A percentile compares a stretch with the other conserved stretches of the same genome.
Evolutionary conservation across 2,888 invertebrate genomes (phyloP).

Genomic region (Cordylochernes scorpioides): DNA sequence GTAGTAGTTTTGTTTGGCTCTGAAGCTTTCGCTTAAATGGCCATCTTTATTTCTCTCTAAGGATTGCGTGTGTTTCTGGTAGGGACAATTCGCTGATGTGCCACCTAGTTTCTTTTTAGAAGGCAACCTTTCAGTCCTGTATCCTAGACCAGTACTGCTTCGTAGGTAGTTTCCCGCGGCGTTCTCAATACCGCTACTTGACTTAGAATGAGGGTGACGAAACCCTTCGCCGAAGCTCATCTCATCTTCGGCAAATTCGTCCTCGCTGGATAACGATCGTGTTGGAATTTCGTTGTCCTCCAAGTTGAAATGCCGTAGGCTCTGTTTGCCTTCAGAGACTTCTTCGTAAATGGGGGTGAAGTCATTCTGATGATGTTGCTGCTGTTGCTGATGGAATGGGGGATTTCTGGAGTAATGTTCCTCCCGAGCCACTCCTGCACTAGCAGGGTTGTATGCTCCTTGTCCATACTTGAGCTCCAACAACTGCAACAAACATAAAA

Average conservation of each 20-base stretch:
- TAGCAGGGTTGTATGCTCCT: too few species aligned
- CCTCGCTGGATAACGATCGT: slow-evolving; percentile 14
- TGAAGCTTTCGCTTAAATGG: slow-evolving; percentile 11
- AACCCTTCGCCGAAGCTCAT: slow-evolving; percentile 14
- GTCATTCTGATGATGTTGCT: too few species aligned
- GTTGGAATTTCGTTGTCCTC: slow-evolving; percentile 13
- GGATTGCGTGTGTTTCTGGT: slow-evolving; percentile 8
- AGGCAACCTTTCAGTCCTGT: slow-evolving; percentile 6
- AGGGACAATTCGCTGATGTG: neutral
- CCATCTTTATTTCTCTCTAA: slow-evolving; percentile 12
- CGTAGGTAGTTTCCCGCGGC: slow-evolving; percentile 10
- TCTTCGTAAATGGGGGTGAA: slow-evolving; percentile 15
- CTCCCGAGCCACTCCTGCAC: too few species aligned
- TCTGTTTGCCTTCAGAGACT: slow-evolving; percentile 12
- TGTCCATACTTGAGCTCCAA: too few species aligned
- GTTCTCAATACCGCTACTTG: slow-evolving; percentile 9
- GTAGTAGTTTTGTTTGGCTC: slow-evolving; percentile 13
- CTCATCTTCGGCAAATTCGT: slow-evolving; percentile 15
- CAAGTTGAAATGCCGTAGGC: slow-evolving; percentile 11
- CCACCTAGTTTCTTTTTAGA: slow-evolving; percentile 3
- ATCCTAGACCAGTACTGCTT: slow-evolving; percentile 7
- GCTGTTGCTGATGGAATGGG: too few species aligned
- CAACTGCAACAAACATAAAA: too few species aligned
- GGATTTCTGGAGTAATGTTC: too few species aligned
- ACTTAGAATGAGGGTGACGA: slow-evolving; percentile 8